Evolutionary conservation across 2,888 invertebrate species (phyloP).

Genomic region (Clostera curtula): DNA sequence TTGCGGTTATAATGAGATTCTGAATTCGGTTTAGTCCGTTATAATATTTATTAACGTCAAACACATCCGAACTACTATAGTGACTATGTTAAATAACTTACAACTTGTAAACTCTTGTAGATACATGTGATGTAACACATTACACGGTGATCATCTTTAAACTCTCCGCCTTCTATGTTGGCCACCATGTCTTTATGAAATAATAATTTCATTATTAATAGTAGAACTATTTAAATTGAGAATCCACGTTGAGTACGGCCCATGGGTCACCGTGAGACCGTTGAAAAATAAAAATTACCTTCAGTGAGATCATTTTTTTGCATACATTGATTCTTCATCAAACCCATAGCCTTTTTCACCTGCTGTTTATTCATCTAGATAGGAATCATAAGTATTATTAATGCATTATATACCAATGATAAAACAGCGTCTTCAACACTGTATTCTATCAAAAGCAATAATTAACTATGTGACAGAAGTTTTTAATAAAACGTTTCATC

Average conservation of each 20-base stretch:
- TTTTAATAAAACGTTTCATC: too few species aligned
- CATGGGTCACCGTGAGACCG: too few species aligned
- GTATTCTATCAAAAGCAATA: too few species aligned
- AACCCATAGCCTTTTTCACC: constrained; percentile 71
- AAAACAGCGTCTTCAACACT: too few species aligned
- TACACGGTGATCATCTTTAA: constrained; percentile 44
- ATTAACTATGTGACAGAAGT: too few species aligned
- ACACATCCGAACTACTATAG: neutral
- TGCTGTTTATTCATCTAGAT: constrained; percentile 68
- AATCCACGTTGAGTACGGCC: too few species aligned
- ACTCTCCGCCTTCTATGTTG: constrained; percentile 50
- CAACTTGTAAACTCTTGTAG: constrained; percentile 48
- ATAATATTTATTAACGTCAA: too few species aligned
- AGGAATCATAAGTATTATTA: too few species aligned
- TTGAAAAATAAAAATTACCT: constrained; percentile 59
- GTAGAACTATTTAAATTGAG: too few species aligned
- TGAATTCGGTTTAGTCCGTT: too few species aligned
- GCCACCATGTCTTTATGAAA: constrained; percentile 43
- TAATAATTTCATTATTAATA: constrained; percentile 10
- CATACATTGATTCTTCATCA: constrained; percentile 76
- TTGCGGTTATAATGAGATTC: too few species aligned
- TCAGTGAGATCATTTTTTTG: constrained; percentile 72
- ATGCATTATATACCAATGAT: too few species aligned
- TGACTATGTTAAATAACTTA: constrained; percentile 21
- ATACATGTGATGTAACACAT: constrained; percentile 56